Evolutionary conservation across 2,797 vertebrate species (phyloP), one percentile per base, ranked within the genome.

Genomic region (Ptychadena robeensis): DNA sequence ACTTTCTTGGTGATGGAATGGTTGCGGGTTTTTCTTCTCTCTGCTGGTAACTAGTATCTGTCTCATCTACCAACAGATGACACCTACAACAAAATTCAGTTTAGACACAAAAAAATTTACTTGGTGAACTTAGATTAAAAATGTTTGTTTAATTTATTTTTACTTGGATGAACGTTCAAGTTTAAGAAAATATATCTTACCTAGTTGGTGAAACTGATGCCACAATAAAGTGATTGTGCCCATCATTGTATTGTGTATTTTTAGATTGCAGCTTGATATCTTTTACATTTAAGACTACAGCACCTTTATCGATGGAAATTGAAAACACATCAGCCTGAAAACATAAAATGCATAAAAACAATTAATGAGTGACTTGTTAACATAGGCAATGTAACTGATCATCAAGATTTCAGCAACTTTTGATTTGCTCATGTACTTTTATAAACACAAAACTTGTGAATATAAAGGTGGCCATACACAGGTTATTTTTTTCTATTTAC

Each of bases 261-360:
- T 93, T 88, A 0, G 95, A 95, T 86, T 94, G 96, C 74, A 99
- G 93, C 90, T 93, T 95, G 27, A 88, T 92, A 76, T 96, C 96
- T 86, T 90, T 96, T 86, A 90, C 91, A 82, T 94, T 95, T 89
- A 99, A 89, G 86, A 97, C 90, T 10, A 99, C 95, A 0, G 93
- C 94, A 44, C 98, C 97, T 0, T 98, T 97, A 69, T 96, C 95
- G 94, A 99, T 86, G 0, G 94, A 95, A 78, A 99, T 91, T 84
- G 95, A 96, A 89, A 99, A 95, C 86, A 95, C 91, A 18, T 96
- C 95, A 31, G 94, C 66, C 98, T 99, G 88, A 87, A 90, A 91
- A 18, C 77, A 9, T 87, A 76, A 86, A 10, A 65, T 12, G 65
- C 4, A 63, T 27, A 78, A 2, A 28, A 0, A 59, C 14, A 34